Evolutionary conservation across 2,113 vertebrate genomes (phyloP).

Genomic region (mouse (Mus musculus)): GRCm39 chr1:194403501-194404000

Average conservation of each 20-base stretch:
- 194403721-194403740: slow-evolving; percentile 68
- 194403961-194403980: not conserved
- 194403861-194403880: slow-evolving; percentile 27
- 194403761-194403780: slow-evolving; percentile 73
- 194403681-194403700: slow-evolving; percentile 75
- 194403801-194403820: slow-evolving; percentile 61
- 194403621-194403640: slow-evolving; percentile 63
- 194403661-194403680: slow-evolving; percentile 63
- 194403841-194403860: slow-evolving; percentile 41
- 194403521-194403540: not conserved
- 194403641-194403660: slow-evolving; percentile 45
- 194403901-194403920: not conserved
- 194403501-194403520: not conserved
- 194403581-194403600: not conserved
- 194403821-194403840: slow-evolving; percentile 54
- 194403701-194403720: slow-evolving; percentile 62
- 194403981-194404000: not conserved
- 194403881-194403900: slow-evolving; percentile 46
- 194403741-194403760: slow-evolving; percentile 62
- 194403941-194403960: not conserved
- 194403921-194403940: not conserved
- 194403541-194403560: not conserved
- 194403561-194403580: not conserved
- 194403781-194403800: slow-evolving; percentile 56
- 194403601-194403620: slow-evolving; percentile 47